These are phyloP conservation scores for Sinocyclocheilus anshuiensis DNA, from an alignment of 2,113 vertebrate genomes.

Conservation along the genomic window DNA sequence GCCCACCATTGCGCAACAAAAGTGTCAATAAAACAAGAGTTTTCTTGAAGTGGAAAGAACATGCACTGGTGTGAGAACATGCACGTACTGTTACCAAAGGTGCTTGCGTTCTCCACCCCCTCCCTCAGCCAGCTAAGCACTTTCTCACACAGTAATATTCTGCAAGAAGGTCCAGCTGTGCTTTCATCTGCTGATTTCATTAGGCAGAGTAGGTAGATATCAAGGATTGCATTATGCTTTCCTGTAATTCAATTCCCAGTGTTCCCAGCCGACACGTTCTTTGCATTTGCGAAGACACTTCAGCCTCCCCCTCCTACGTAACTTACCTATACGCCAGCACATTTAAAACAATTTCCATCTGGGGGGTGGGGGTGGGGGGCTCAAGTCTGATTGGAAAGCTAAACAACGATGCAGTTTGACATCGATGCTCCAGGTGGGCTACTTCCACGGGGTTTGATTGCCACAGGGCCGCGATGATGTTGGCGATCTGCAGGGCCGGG, in stretches of 20 bases:
- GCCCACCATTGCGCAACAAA: not conserved
- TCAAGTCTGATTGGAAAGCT: slow-evolving; percentile 33
- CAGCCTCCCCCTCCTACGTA: slow-evolving; percentile 33
- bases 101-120: slow-evolving; percentile 28
- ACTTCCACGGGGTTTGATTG: not conserved
- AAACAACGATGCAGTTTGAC: slow-evolving; percentile 23
- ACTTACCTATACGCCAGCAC: slow-evolving; percentile 18
- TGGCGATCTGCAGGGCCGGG: not conserved
- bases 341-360: slow-evolving; percentile 34
- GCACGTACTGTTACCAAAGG: slow-evolving; percentile 24
- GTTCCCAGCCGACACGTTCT: slow-evolving; percentile 48
- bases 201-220: slow-evolving; percentile 57
- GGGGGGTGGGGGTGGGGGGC: not conserved
- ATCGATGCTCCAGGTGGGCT: slow-evolving; percentile 23
- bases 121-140: slow-evolving; percentile 42
- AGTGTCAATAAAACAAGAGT: not conserved
- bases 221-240: slow-evolving; percentile 57
- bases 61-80: slow-evolving; percentile 12
- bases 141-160: slow-evolving; percentile 57
- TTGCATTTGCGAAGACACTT: slow-evolving; percentile 50
- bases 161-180: slow-evolving; percentile 62
- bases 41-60: slow-evolving; percentile 6
- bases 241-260: slow-evolving; percentile 58
- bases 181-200: slow-evolving; percentile 60
- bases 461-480: not conserved